These are phyloP conservation scores for Anseranas semipalmata DNA, from an alignment of 2,113 vertebrate species.

Conservation along the genomic window DNA sequence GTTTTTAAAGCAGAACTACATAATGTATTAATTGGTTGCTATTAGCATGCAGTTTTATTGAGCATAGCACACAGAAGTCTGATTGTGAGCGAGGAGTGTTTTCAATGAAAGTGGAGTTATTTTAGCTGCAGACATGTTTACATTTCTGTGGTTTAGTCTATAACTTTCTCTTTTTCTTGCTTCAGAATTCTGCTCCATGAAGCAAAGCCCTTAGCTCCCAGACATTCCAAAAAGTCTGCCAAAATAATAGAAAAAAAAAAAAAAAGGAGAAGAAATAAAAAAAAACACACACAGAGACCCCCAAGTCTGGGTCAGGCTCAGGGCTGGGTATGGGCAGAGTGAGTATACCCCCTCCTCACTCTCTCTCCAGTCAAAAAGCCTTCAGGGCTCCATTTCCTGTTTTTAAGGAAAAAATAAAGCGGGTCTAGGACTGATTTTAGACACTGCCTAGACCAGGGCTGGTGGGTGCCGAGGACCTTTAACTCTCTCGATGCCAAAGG, in stretches of 20 bases:
- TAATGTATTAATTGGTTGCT: constrained; percentile 86
- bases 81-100: constrained; percentile 89
- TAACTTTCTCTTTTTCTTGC: constrained; percentile 91
- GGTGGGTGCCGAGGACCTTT: constrained; percentile 66
- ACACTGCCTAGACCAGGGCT: constrained; percentile 52
- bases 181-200: constrained; percentile 86
- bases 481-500: constrained; percentile 60
- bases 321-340: constrained; percentile 65
- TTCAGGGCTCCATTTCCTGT: constrained; percentile 79
- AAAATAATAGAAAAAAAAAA: constrained; percentile 74
- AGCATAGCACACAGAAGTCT: constrained; percentile 85
- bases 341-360: constrained; percentile 53
- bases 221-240: constrained; percentile 94
- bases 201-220: constrained; percentile 88
- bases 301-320: constrained; percentile 82
- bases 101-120: constrained; percentile 92
- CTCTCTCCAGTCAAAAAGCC: constrained; percentile 63
- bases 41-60: constrained; percentile 86
- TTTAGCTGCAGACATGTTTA: constrained; percentile 96
- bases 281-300: constrained; percentile 78
- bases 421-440: constrained; percentile 68
- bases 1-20: constrained; percentile 72
- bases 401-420: constrained; percentile 74
- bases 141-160: constrained; percentile 96
- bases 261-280: constrained; percentile 48